A percentile compares a stretch with the other conserved stretches of the same genome.
Conservation (phyloP, 2,113 vertebrate genomes). For the Smithornis capensis region DNA sequence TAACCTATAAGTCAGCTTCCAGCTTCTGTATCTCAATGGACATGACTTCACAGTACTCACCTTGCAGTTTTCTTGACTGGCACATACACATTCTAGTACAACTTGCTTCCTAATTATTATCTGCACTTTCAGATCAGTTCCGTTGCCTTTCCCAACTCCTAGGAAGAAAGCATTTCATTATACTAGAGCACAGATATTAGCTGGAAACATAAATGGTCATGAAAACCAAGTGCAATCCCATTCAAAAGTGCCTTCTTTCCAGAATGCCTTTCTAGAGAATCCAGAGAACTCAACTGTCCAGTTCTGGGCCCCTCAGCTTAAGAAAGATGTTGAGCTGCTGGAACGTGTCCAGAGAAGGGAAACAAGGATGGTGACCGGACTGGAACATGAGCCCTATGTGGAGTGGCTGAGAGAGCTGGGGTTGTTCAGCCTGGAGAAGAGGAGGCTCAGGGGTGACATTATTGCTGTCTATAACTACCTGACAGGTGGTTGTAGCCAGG, state of each 20-base stretch:
- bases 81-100: constrained; percentile 82
- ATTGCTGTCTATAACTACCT: too few relatives aligned
- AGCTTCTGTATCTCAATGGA: neutral
- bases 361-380: too few relatives aligned
- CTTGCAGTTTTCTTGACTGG: constrained; percentile 81
- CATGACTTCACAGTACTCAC: constrained; percentile 51
- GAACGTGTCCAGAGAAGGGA: too few relatives aligned
- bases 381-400: too few relatives aligned
- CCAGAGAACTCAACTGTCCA: neutral
- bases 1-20: neutral
- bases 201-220: neutral
- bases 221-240: neutral
- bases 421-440: too few relatives aligned
- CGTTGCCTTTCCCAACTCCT: constrained; percentile 90
- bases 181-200: neutral
- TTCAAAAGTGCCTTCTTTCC: neutral
- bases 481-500: too few relatives aligned
- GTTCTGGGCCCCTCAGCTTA: too few relatives aligned
- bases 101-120: constrained; percentile 77
- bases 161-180: neutral
- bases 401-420: too few relatives aligned
- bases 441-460: too few relatives aligned
- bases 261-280: neutral
- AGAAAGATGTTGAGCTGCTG: too few relatives aligned
- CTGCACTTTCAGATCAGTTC: constrained; percentile 86